phyloP scores from a whole-genome alignment of 2,888 invertebrate genomes.

The Ormyrus rosae region DNA sequence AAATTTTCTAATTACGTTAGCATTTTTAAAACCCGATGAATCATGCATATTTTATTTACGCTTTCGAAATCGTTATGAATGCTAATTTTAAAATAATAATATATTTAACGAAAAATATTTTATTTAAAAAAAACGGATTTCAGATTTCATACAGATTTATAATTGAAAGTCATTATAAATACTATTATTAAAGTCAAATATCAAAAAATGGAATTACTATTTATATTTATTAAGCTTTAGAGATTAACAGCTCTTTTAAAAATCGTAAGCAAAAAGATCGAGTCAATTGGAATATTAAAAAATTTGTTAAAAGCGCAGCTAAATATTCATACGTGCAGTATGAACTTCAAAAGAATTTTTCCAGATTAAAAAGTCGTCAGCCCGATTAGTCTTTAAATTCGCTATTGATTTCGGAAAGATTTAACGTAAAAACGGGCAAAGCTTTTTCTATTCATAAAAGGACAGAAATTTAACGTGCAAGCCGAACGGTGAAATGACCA shows the following conservation, averaged over 20 bases:
- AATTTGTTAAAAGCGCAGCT: background rate
- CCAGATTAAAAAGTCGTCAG: background rate
- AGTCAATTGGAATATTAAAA: background rate
- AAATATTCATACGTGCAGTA: background rate
- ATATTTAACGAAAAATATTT: too few relatives aligned
- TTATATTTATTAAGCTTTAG: too few relatives aligned
- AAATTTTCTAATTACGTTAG: background rate
- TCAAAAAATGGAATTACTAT: too few relatives aligned
- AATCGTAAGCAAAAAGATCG: background rate
- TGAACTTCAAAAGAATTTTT: too few relatives aligned
- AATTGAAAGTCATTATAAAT: too few relatives aligned
- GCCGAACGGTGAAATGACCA: conserved; percentile 11
- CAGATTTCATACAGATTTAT: too few relatives aligned
- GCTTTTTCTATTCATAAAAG: background rate
- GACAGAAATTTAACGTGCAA: background rate
- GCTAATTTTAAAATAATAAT: too few relatives aligned
- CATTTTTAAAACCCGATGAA: background rate
- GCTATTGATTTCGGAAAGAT: background rate
- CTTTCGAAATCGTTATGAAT: too few relatives aligned
- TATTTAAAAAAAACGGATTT: too few relatives aligned
- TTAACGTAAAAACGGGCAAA: background rate
- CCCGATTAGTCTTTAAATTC: background rate
- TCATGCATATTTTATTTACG: background rate
- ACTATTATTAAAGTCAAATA: too few relatives aligned
- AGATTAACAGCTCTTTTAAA: too few relatives aligned